phyloP scores from a whole-genome alignment of 2,888 invertebrate species.

The Habroteleia sp. region DNA sequence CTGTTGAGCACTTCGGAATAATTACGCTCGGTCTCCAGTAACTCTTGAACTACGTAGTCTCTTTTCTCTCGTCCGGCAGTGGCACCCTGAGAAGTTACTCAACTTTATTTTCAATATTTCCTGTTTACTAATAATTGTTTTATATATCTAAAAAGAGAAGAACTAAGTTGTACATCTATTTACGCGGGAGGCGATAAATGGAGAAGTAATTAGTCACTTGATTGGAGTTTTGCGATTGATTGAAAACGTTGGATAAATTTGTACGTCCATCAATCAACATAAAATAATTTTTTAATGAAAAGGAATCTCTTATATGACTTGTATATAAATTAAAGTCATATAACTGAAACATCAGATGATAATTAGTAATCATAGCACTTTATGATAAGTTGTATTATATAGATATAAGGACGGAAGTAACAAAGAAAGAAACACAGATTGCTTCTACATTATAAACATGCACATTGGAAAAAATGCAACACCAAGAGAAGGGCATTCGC shows the following conservation, averaged over 20 bases:
- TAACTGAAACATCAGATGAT: not conserved
- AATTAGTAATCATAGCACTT: conserved; percentile 20
- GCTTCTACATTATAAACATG: conserved; percentile 32
- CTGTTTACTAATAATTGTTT: not conserved
- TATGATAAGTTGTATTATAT: conserved; percentile 27
- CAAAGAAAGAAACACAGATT: conserved; percentile 35
- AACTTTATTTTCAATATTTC: not conserved
- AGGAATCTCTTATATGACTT: too few relatives aligned
- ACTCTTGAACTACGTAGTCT: conserved; percentile 95
- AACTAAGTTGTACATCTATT: too few relatives aligned
- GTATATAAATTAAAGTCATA: too few relatives aligned
- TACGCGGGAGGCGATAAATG: too few relatives aligned
- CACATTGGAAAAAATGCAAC: conserved; percentile 29
- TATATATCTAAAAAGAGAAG: too few relatives aligned
- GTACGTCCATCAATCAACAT: too few relatives aligned
- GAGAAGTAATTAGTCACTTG: too few relatives aligned
- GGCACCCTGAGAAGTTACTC: conserved; percentile 66
- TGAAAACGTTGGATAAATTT: too few relatives aligned
- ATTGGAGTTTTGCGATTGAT: too few relatives aligned
- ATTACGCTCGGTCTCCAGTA: conserved; percentile 98
- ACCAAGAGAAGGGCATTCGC: conserved; percentile 31
- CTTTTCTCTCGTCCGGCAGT: conserved; percentile 87
- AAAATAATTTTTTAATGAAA: too few relatives aligned
- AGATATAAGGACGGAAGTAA: conserved; percentile 36
- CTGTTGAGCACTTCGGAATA: conserved; percentile 96